These are phyloP conservation scores for Drosophila neutralis DNA, from an alignment of 2,888 invertebrate genomes.

Conservation along the genomic window DNA sequence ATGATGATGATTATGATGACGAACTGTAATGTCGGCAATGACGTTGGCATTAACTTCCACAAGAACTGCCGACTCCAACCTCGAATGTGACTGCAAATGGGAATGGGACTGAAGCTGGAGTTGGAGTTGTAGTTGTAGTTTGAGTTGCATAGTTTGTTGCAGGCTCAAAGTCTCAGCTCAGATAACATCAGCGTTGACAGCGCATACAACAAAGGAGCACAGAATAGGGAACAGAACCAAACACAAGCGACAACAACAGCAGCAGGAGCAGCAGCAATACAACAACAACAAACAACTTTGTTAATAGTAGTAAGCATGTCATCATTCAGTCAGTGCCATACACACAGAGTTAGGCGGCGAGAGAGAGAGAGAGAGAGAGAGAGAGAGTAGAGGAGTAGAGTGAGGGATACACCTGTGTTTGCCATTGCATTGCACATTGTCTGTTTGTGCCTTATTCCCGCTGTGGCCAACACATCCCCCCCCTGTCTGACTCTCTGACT, in stretches of 20 bases:
- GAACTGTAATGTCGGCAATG: constrained; percentile 51
- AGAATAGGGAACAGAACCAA: constrained; percentile 13
- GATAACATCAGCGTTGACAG: constrained; percentile 75
- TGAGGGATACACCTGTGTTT: constrained; percentile 54
- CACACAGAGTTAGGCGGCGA: background rate
- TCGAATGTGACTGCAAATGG: constrained; percentile 27
- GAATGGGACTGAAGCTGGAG: constrained; percentile 23
- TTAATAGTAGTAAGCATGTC: constrained; percentile 71
- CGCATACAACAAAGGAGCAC: constrained; percentile 42
- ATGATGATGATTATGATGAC: constrained; percentile 14
- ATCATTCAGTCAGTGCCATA: constrained; percentile 48
- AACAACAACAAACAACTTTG: constrained; percentile 62
- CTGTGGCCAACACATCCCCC: background rate
- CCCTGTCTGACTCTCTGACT: constrained; percentile 25
- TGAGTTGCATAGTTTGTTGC: constrained; percentile 21
- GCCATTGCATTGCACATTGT: constrained; percentile 36
- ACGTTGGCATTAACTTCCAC: constrained; percentile 30
- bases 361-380: background rate
- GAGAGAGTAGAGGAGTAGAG: background rate
- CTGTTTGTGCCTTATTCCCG: constrained; percentile 10
- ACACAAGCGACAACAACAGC: constrained; percentile 7
- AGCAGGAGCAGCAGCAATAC: constrained; percentile 10
- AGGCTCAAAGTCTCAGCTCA: constrained; percentile 52
- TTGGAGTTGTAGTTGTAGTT: background rate
- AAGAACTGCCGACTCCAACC: constrained; percentile 24